phyloP scores from a whole-genome alignment of 1,140 invertebrate species.

The Himalopsyche phryganea region DNA sequence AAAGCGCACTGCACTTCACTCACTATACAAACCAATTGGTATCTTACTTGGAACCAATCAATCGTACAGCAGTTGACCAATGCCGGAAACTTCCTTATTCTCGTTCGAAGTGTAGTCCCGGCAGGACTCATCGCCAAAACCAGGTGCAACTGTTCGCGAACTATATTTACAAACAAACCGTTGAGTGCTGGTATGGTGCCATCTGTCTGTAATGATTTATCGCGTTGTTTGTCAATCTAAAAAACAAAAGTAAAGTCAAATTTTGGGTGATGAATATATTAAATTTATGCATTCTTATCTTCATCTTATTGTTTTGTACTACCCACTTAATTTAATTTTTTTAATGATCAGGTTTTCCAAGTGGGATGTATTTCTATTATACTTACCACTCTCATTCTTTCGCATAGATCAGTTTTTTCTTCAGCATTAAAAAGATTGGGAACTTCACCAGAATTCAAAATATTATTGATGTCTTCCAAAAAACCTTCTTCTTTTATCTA shows the following conservation, averaged over 20 bases:
- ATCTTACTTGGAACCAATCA: conserved; percentile 91
- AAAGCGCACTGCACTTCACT: not conserved
- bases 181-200: conserved; percentile 87
- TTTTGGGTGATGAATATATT: too few species aligned
- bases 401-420: conserved; percentile 89
- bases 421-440: conserved; percentile 87
- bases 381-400: conserved; percentile 78
- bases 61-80: conserved; percentile 96
- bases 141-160: conserved; percentile 89
- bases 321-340: too few species aligned
- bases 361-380: too few species aligned
- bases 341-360: too few species aligned
- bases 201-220: conserved; percentile 88
- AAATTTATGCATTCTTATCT: too few species aligned
- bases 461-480: conserved; percentile 90
- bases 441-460: conserved; percentile 91
- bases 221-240: conserved; percentile 82
- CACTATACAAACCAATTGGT: not conserved
- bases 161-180: conserved; percentile 85
- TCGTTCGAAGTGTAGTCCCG: conserved; percentile 77
- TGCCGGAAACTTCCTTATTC: conserved; percentile 89
- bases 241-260: too few species aligned
- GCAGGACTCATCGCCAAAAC: conserved; percentile 92
- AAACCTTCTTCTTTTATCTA: conserved; percentile 92
- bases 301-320: too few species aligned